Evolutionary conservation across 2,113 vertebrate species (phyloP).

Genomic region (Capreolus pygargus): DNA sequence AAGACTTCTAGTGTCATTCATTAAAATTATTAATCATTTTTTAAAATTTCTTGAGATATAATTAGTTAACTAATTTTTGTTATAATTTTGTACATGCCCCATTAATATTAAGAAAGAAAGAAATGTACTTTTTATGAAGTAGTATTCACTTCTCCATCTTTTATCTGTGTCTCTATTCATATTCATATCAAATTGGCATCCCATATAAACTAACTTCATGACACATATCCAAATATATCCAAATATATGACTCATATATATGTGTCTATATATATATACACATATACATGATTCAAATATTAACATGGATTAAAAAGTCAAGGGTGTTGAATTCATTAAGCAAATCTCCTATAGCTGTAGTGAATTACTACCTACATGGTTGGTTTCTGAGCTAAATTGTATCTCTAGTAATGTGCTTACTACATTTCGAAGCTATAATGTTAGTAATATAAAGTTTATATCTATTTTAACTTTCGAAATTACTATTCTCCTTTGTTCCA

Average conservation of each 20-base stretch:
- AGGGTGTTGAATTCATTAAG: background rate
- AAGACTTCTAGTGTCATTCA: background rate
- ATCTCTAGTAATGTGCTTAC: background rate
- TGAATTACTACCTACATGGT: background rate
- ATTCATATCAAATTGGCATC: background rate
- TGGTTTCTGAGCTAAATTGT: background rate
- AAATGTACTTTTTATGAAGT: background rate
- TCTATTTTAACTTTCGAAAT: background rate
- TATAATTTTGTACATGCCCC: background rate
- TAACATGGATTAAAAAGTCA: background rate
- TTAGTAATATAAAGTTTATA: background rate
- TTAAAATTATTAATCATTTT: background rate
- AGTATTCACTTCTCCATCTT: background rate
- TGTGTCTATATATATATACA: background rate
- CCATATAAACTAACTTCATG: background rate
- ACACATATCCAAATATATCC: background rate
- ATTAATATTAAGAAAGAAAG: background rate
- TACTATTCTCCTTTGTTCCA: background rate
- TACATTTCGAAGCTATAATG: background rate
- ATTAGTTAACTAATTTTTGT: background rate
- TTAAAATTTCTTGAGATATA: background rate
- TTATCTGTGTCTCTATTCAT: background rate
- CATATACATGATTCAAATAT: background rate
- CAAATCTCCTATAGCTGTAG: background rate
- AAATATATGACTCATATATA: background rate